These are phyloP conservation scores for Furcula furcula DNA, from an alignment of 2,888 invertebrate species.

Conservation along the genomic window DNA sequence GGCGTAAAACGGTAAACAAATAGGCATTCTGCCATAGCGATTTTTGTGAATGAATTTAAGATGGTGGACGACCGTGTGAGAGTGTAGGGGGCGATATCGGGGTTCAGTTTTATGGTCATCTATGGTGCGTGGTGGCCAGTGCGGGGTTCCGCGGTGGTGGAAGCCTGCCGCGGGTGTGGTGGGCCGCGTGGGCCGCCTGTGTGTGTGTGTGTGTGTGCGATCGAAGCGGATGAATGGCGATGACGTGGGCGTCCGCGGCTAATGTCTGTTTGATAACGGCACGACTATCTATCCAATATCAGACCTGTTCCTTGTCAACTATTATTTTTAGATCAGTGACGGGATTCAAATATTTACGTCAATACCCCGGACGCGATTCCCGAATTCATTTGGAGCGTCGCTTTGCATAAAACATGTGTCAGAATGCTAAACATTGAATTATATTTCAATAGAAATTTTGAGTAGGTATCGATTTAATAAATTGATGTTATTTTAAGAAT, in stretches of 20 bases:
- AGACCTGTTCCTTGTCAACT: slow-evolving; percentile 41
- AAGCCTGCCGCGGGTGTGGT: slow-evolving; percentile 39
- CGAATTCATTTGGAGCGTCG: slow-evolving; percentile 11
- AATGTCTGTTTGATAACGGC: slow-evolving; percentile 69
- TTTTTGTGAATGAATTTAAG: slow-evolving; percentile 82
- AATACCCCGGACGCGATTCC: slow-evolving; percentile 15
- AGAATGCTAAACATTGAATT: slow-evolving; percentile 11
- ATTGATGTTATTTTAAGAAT: slow-evolving; percentile 19
- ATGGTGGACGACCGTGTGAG: slow-evolving; percentile 71
- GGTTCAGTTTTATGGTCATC: slow-evolving; percentile 44
- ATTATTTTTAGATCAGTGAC: slow-evolving; percentile 66
- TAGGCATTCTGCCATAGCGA: slow-evolving; percentile 61
- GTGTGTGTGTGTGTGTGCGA: slow-evolving; percentile 66
- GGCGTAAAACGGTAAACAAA: slow-evolving; percentile 74
- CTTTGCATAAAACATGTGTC: slow-evolving; percentile 7
- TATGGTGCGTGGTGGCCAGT: slow-evolving; percentile 25
- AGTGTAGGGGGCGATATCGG: slow-evolving; percentile 50
- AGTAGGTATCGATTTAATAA: slow-evolving; percentile 22
- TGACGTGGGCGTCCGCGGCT: slow-evolving; percentile 66
- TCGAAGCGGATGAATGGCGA: slow-evolving; percentile 75
- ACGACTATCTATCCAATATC: slow-evolving; percentile 36
- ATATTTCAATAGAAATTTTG: slow-evolving; percentile 14
- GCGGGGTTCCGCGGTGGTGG: slow-evolving; percentile 12
- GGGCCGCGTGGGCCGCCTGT: slow-evolving; percentile 30
- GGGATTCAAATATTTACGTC: slow-evolving; percentile 29